These are phyloP conservation scores for Oncorhynchus nerka DNA, from an alignment of 2,113 vertebrate species.

Conservation along the genomic window DNA sequence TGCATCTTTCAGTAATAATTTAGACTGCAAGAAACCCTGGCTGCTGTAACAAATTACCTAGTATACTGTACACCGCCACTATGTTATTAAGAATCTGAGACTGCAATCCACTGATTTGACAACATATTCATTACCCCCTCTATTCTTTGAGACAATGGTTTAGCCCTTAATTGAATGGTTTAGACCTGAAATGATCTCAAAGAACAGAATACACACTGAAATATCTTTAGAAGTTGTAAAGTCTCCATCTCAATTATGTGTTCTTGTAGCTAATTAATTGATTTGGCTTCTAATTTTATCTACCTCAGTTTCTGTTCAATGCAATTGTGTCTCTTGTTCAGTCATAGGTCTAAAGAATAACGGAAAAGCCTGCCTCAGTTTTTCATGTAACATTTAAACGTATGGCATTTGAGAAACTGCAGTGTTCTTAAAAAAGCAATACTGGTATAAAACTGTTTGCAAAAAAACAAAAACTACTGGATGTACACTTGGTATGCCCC, in stretches of 20 bases:
- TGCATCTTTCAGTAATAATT: neutral
- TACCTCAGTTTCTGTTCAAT: constrained; percentile 67
- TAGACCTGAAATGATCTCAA: neutral
- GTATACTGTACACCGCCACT: neutral
- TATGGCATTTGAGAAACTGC: constrained; percentile 15
- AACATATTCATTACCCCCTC: neutral
- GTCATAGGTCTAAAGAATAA: neutral
- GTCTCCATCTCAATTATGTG: neutral
- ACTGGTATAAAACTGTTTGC: constrained; percentile 17
- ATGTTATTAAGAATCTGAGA: neutral
- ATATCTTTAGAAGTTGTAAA: neutral
- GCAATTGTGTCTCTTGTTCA: constrained; percentile 27
- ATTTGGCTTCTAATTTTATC: constrained; percentile 26
- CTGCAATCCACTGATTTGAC: too few relatives aligned
- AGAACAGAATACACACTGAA: neutral
- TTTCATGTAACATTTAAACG: neutral
- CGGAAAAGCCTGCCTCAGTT: neutral
- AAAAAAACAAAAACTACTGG: neutral
- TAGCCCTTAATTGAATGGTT: neutral
- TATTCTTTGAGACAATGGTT: neutral
- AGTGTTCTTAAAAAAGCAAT: constrained; percentile 26
- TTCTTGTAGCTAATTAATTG: neutral
- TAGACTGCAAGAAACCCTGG: neutral
- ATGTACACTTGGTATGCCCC: neutral
- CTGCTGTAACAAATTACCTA: neutral